Evolutionary conservation across 2,797 vertebrate genomes (phyloP), one percentile per base, ranked within the genome.

Genomic region (Microhierax caerulescens): DNA sequence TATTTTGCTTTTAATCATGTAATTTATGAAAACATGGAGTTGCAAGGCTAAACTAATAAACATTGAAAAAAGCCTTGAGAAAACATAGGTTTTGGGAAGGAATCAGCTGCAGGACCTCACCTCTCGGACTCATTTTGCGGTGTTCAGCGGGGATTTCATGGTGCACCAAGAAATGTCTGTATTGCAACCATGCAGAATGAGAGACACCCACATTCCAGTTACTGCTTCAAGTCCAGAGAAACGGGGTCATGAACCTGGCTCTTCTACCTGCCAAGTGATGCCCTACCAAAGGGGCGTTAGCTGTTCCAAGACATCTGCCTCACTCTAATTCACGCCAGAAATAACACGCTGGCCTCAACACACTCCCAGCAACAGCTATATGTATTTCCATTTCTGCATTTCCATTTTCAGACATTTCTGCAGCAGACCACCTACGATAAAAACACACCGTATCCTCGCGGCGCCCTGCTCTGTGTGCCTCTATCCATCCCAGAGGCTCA

Each of bases 1-100:
- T 88, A 81, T 77, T 91, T 96, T 93, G 92, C 91, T 96, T 97
- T 94, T 93, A 94, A 94, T 94, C 80, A 87, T 70, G 91, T 73
- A 56, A 87, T 86, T 95, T 91, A 87, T 82, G 84, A 85, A 96
- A 96, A 97, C 95, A 85, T 4, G 64, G 80, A 93, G 82, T 67
- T 77, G 84, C 91, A 94, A 82, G 59, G 86, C 94, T 92, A 91
- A 96, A 94, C 86, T 76, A 91, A 93, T 78, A 94, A 97, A 92
- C 70, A 54, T 2, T 45, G 88, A 68, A 80, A 93, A 95, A 94
- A 70, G 48, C 65, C 75, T 80, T 81, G 75, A 90, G 64, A 85
- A 94, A 92, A 93, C 70, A 78, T 28, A 28, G 67, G 34, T 84
- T 82, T 57, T 37, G 74, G 74, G 88, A 82, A 80, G 57, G 48